Conservation (phyloP, 2,113 vertebrate genomes). For the Sphaerodactylus townsendi region DNA sequence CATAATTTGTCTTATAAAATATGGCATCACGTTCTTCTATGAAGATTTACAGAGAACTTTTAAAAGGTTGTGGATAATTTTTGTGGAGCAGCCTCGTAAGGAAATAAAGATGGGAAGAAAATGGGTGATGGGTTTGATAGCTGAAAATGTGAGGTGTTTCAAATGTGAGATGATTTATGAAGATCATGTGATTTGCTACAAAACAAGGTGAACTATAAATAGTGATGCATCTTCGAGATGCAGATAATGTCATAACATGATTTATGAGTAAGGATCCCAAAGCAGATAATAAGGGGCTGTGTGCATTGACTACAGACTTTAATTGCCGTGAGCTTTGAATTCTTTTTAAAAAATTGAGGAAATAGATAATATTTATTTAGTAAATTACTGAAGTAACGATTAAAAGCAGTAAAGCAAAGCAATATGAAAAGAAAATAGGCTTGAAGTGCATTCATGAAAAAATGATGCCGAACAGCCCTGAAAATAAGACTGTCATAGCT, state of each 20-base stretch:
- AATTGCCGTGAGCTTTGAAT: conserved; percentile 35
- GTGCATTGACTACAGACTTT: conserved; percentile 33
- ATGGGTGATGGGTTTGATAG: conserved; percentile 51
- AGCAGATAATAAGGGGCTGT: conserved; percentile 33
- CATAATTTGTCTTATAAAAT: not conserved
- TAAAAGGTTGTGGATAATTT: not conserved
- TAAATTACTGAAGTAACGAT: conserved; percentile 59
- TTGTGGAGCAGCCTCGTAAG: conserved; percentile 25
- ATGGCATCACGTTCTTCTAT: not conserved
- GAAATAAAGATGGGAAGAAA: conserved; percentile 48
- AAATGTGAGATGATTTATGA: conserved; percentile 43
- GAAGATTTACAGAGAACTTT: not conserved
- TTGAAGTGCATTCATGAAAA: conserved; percentile 39
- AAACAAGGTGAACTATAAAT: conserved; percentile 28
- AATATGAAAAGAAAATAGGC: conserved; percentile 34
- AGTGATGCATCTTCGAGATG: conserved; percentile 15
- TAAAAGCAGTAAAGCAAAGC: conserved; percentile 57
- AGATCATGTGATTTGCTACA: conserved; percentile 28
- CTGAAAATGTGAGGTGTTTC: conserved; percentile 39
- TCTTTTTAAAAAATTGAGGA: conserved; percentile 48
- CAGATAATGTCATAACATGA: conserved; percentile 19
- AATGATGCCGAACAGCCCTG: conserved; percentile 55
- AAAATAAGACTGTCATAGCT: conserved; percentile 56
- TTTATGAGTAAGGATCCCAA: conserved; percentile 27
- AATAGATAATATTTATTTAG: conserved; percentile 46